Base-by-base conservation (phyloP, 35 echinoderm and acorn worm species). In the Heliocidaris tuberculata region DNA sequence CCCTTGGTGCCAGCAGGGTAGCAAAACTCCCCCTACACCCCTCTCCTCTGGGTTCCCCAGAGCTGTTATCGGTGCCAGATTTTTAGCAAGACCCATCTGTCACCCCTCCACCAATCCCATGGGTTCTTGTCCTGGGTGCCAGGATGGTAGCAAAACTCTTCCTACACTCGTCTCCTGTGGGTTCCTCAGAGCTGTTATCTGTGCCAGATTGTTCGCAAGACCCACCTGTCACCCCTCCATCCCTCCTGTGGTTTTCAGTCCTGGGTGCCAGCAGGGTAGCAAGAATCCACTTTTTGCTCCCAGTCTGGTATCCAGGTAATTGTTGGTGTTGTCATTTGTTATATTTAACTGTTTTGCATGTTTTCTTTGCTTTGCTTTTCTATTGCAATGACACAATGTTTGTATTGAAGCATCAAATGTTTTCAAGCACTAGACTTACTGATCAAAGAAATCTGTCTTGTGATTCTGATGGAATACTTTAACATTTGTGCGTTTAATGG, bases 211-310 rank as follows among this genome's bases (percentile, higher is more conserved):
- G 87, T 6, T 89, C 6, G 17, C 87, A 89, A 89, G 31, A 42
- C 87, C 32, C 15, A n/a, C 87, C 31, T 30, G 65, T n/a, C 65
- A 15, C 30, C 87, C 47, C 15, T 15, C 2, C 24, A 31, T 7
- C 85, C 24, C 24, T 29, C 47, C 19, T 9, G 13, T 89, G 31
- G 6, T 3, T 48, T 13, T 2, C 13, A 15, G 87, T 42, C 87
- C 31, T 89, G 87, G 87, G 87, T 89, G 87, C 87, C 47, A 48
- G 87, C 87, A 89, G 87, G 87, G 87, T 32, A 89, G 87, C 87
- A 89, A 89, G 87, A 31, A 31, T 89, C 19, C 31, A 24, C 16
- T 89, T 42, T 42, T 89, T 89, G 87, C 87, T 42, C 87, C 87
- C 31, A 89, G 87, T 32, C 87, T 42, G 47, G 87, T 48, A 89